These are phyloP conservation scores for Drosophila arizonae DNA, from an alignment of 1,140 invertebrate genomes.

Conservation along the genomic window DNA sequence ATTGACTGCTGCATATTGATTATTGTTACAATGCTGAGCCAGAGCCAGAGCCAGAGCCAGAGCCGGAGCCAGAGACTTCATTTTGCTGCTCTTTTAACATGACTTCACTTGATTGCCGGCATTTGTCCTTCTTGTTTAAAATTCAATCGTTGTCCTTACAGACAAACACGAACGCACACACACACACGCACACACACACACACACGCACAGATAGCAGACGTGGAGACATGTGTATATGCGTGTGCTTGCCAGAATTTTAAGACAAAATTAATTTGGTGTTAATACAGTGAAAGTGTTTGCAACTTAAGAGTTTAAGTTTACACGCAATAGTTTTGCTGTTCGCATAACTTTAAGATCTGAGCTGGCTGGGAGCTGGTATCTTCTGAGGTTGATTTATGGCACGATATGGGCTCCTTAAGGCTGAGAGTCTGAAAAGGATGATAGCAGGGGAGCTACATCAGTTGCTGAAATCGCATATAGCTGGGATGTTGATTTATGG, in stretches of 20 bases:
- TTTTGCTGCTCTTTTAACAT: constrained; percentile 50
- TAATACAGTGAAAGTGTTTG: constrained; percentile 70
- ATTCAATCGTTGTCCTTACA: constrained; percentile 65
- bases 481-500: no score
- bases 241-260: constrained; percentile 13
- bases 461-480: no score
- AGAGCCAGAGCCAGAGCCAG: not conserved
- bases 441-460: no score
- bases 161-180: not conserved
- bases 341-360: constrained; percentile 35
- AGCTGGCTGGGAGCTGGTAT: not conserved
- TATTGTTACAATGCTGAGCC: constrained; percentile 58
- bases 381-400: no score
- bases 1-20: constrained; percentile 80
- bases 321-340: constrained; percentile 21
- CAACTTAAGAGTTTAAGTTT: constrained; percentile 28
- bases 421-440: no score
- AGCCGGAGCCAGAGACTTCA: constrained; percentile 27
- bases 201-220: not conserved
- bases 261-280: constrained; percentile 76
- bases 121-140: constrained; percentile 73
- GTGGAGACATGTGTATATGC: constrained; percentile 13
- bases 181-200: not conserved
- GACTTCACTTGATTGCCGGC: constrained; percentile 73
- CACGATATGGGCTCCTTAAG: no score